phyloP scores from a whole-genome alignment of 35 echinoderm and acorn worm species.

The Amphiura filiformis region DNA sequence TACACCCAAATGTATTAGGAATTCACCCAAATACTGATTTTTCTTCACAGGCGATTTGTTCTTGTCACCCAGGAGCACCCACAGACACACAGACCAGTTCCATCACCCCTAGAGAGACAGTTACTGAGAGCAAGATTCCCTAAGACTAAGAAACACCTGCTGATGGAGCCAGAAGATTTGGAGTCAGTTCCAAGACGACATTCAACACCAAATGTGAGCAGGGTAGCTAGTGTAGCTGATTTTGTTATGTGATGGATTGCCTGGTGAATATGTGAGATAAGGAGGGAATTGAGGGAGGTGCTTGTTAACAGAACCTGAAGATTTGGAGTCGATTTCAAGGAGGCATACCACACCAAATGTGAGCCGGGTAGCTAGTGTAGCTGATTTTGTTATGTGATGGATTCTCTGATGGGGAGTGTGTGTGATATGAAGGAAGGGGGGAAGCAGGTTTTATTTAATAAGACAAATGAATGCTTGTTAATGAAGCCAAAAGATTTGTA shows the following conservation, averaged over 20 bases:
- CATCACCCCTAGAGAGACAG: conserved; percentile 67
- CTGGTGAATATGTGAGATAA: no score
- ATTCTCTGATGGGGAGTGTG: not conserved
- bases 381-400: not conserved
- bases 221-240: not conserved
- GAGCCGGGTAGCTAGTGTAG: not conserved
- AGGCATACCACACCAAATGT: not conserved
- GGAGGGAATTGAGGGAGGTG: no score
- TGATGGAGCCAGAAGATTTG: not conserved
- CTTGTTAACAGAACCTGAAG: no score
- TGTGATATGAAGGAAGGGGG: no score
- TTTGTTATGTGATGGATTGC: conserved; percentile 10
- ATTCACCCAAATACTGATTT: no score
- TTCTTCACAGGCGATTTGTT: conserved; percentile 53
- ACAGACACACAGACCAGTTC: conserved; percentile 7
- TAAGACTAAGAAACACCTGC: conserved; percentile 14
- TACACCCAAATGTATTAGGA: no score
- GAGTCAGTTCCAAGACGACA: not conserved
- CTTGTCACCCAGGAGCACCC: conserved; percentile 35
- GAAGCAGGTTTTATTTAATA: no score
- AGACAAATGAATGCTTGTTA: no score
- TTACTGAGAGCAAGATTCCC: conserved; percentile 75
- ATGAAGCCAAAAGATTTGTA: not conserved
- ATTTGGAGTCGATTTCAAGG: not conserved
- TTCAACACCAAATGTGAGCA: not conserved